phyloP scores from a whole-genome alignment of 2,113 vertebrate species.

The Psittacara wagleri region DNA sequence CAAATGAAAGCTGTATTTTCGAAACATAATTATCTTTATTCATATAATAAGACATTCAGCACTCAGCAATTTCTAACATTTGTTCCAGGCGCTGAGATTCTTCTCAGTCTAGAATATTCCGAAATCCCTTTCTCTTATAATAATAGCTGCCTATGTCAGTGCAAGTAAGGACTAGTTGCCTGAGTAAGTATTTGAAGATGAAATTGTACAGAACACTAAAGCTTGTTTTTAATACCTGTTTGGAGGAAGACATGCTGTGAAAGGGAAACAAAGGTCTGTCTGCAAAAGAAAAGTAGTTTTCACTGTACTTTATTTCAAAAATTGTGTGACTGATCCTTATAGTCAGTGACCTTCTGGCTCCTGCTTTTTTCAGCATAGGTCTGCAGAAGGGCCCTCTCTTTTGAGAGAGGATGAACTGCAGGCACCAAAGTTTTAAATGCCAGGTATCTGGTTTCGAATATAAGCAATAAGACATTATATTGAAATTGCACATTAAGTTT shows the following conservation, averaged over 20 bases:
- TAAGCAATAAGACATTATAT: not conserved
- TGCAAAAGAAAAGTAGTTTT: not conserved
- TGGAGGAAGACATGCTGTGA: not conserved
- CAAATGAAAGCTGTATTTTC: not conserved
- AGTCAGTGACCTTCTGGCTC: not conserved
- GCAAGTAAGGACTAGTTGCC: not conserved
- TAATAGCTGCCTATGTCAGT: not conserved
- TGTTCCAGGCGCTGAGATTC: not conserved
- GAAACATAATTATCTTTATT: not conserved
- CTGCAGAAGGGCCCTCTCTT: not conserved
- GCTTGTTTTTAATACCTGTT: not conserved
- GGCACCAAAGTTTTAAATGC: not conserved
- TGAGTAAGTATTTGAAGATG: not conserved
- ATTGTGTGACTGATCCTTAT: not conserved
- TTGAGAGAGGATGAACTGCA: not conserved
- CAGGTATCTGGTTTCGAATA: not conserved
- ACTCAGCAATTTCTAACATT: accelerated
- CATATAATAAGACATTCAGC: not conserved
- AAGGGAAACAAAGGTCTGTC: not conserved
- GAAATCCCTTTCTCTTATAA: not conserved
- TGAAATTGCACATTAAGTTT: not conserved
- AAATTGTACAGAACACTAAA: not conserved
- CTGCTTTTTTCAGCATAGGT: not conserved
- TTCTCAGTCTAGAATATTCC: not conserved
- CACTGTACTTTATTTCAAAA: not conserved